Base-by-base conservation (phyloP, 1,140 invertebrate genomes). In the Eurosta solidaginis region DNA sequence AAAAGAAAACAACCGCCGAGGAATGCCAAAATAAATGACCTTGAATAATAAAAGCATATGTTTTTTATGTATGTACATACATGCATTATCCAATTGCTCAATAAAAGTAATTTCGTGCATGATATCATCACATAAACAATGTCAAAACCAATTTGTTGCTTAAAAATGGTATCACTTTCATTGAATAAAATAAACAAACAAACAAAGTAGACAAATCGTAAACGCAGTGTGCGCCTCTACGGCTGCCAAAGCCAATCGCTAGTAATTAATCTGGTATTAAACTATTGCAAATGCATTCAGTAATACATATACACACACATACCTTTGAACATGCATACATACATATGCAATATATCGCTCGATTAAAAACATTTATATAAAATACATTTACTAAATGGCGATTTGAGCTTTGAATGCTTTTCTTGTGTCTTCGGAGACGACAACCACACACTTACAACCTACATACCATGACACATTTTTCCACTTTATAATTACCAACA, bases 231-330 rank as follows among this genome's bases (percentile, higher is more conserved):
- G 33, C 33, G 17, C 33, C 10, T 22, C 12, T 9, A 42, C 5
- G 27, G 22, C 17, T 33, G 33, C 59, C 6, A 52, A 20, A 14
- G 44, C 44, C 27, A 74, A 74, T 74, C 73, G 22, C 10, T 29
- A 22, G 73, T 42, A 45, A 74, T 74, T 74, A 74, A 74, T 74
- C 73, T 74, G 44, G 44, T 22, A 29, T 45, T 12, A 74, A 74
- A 36, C 59, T 9, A 40, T 68, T 36, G 6, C 59, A 9, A 40
- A 40, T n/a, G 33, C 27, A 33, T n/a, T n/a, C n/a, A n/a, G n/a
- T n/a, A n/a, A n/a, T n/a, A 68, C n/a, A 6, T 40, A 33, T 20
- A 20, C 59, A 12, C 33, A 68, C 7, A 54, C 50, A 54, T 25
- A 54, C 2, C 27, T 17, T 22, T 27, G n/a, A 54, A 27, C 2